These are phyloP conservation scores for Heliconius melpomene DNA, from an alignment of 1,140 invertebrate species.

Conservation along the genomic window DNA sequence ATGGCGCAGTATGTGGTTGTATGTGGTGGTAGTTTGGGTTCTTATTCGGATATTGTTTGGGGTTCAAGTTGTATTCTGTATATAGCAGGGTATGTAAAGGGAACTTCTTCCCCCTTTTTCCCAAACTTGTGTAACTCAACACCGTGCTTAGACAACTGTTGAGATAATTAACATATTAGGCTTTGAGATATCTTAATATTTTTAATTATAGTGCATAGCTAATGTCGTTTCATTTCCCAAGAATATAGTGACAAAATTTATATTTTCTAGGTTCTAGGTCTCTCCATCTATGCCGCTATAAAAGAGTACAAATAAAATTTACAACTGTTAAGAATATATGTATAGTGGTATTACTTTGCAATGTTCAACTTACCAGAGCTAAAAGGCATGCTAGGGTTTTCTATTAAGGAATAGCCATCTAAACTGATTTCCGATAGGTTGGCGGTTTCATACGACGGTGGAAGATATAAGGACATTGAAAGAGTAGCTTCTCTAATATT, in stretches of 20 bases:
- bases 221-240: no score
- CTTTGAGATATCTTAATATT: no score
- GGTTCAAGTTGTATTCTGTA: no score
- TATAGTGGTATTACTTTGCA: not conserved
- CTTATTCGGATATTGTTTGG: not conserved
- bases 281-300: not conserved
- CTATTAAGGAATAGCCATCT: conserved; percentile 2
- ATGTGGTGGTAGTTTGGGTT: not conserved
- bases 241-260: no score
- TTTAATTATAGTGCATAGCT: no score
- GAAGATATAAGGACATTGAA: not conserved
- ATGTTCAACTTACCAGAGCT: not conserved
- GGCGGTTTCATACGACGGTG: not conserved
- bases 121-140: no score
- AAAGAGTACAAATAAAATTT: not conserved
- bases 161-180: no score
- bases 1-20: not conserved
- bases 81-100: no score
- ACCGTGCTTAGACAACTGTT: not conserved
- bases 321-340: not conserved
- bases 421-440: not conserved
- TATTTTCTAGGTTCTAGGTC: no score
- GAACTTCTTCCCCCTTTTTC: no score
- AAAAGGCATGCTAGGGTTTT: conserved; percentile 10
- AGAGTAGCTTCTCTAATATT: not conserved